These are phyloP conservation scores for Cabera pusaria DNA, from an alignment of 2,888 invertebrate species.

Conservation along the genomic window DNA sequence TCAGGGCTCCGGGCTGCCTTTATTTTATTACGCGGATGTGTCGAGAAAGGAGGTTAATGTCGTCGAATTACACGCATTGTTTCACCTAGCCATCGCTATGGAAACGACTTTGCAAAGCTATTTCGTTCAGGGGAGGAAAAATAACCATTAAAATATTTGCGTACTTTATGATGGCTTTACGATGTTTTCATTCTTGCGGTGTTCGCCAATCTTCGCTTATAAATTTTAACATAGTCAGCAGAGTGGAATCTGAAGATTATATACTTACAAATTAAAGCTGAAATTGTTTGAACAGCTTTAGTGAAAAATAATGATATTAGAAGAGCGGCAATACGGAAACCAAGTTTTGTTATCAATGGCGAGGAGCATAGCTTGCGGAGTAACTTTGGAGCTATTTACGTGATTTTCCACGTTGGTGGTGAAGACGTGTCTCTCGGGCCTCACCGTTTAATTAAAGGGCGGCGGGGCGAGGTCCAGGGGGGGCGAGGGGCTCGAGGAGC, in stretches of 20 bases:
- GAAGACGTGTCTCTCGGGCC: constrained; percentile 78
- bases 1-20: constrained; percentile 62
- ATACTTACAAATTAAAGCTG: constrained; percentile 5
- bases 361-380: constrained; percentile 50
- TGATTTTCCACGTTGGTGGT: constrained; percentile 76
- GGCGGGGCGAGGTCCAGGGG: constrained; percentile 62
- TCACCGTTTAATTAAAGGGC: constrained; percentile 83
- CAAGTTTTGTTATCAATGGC: constrained; percentile 48
- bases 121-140: constrained; percentile 27
- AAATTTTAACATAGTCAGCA: constrained; percentile 5
- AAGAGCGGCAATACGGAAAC: constrained; percentile 19
- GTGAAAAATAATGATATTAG: constrained; percentile 16
- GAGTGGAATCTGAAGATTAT: constrained; percentile 3
- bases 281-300: constrained; percentile 13
- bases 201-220: constrained; percentile 10
- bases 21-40: constrained; percentile 74
- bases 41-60: constrained; percentile 74
- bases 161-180: constrained; percentile 17
- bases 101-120: constrained; percentile 48
- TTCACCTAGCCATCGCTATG: constrained; percentile 65
- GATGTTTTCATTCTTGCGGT: constrained; percentile 8
- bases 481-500: constrained; percentile 60
- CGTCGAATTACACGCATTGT: constrained; percentile 72
- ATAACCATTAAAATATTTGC: constrained; percentile 23
- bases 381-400: constrained; percentile 74